Evolutionary conservation across 2,888 invertebrate genomes (phyloP).

Genomic region (Drosophila macrospina): DNA sequence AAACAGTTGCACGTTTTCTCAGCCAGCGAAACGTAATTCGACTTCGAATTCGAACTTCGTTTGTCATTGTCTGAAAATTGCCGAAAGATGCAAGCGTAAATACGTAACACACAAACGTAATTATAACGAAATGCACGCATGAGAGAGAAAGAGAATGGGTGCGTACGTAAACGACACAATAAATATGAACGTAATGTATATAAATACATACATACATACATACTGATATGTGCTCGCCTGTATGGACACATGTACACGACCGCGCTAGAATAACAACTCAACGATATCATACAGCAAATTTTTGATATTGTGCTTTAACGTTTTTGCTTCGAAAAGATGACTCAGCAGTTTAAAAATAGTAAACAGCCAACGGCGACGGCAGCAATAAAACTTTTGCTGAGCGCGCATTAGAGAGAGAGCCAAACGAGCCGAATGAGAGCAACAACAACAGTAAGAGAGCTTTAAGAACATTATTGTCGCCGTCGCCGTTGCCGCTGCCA

Average conservation of each 20-base stretch:
- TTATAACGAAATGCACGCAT: constrained; percentile 37
- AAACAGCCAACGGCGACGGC: constrained; percentile 79
- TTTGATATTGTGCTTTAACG: constrained; percentile 64
- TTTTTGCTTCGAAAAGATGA: constrained; percentile 80
- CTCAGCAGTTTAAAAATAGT: constrained; percentile 86
- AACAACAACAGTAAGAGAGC: constrained; percentile 29
- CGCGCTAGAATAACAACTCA: constrained; percentile 52
- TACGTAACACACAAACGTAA: constrained; percentile 60
- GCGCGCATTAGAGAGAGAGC: constrained; percentile 52
- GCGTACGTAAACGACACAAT: constrained; percentile 17
- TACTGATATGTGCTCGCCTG: constrained; percentile 7
- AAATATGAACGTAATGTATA: constrained; percentile 32
- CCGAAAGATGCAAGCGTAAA: constrained; percentile 28
- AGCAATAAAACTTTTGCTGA: constrained; percentile 55
- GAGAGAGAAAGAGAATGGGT: neutral
- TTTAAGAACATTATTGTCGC: constrained; percentile 48
- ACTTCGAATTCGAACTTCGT: constrained; percentile 5
- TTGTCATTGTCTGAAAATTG: constrained; percentile 1
- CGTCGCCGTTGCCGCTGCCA: neutral
- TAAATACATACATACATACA: constrained; percentile 23
- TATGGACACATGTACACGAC: constrained; percentile 11
- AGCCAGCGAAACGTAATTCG: neutral
- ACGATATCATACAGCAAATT: constrained; percentile 43
- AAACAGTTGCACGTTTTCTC: constrained; percentile 45
- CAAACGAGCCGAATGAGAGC: constrained; percentile 16